A percentile compares a stretch with the other conserved stretches of the same genome.
Conservation (phyloP, 2,113 vertebrate species). For the Panurus biarmicus region DNA sequence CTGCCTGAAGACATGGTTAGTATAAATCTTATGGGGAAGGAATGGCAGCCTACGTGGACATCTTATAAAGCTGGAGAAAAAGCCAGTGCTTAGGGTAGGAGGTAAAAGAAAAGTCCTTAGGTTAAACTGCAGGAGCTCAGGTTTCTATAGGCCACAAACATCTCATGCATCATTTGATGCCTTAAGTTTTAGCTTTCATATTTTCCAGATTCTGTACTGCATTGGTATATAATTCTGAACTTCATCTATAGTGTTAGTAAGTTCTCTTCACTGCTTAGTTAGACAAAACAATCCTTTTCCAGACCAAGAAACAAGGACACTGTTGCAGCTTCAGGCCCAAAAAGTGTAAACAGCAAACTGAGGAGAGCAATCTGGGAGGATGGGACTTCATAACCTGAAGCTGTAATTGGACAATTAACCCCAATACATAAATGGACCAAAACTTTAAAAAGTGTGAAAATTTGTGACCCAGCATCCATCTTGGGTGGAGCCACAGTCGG, state of each 20-base stretch:
- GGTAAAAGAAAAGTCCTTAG: neutral
- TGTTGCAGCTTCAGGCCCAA: neutral
- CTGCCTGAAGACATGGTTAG: neutral
- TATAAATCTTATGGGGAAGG: neutral
- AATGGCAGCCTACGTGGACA: neutral
- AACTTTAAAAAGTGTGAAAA: neutral
- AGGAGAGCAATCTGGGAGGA: neutral
- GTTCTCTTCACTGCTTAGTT: neutral
- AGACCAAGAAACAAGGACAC: neutral
- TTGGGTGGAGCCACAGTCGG: neutral
- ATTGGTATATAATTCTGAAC: neutral
- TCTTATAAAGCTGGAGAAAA: neutral
- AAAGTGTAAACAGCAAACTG: neutral
- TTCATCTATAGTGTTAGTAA: neutral
- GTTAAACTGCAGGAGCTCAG: neutral
- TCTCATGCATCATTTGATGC: rapidly evolving
- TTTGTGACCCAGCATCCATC: neutral
- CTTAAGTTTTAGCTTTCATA: neutral
- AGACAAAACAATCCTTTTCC: neutral
- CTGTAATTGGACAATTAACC: neutral
- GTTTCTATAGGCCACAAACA: neutral
- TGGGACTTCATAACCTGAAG: neutral
- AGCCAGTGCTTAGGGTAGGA: neutral
- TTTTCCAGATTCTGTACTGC: neutral
- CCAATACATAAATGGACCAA: neutral